phyloP scores from a whole-genome alignment of 2,797 vertebrate genomes.

The Argyrosomus regius region DNA sequence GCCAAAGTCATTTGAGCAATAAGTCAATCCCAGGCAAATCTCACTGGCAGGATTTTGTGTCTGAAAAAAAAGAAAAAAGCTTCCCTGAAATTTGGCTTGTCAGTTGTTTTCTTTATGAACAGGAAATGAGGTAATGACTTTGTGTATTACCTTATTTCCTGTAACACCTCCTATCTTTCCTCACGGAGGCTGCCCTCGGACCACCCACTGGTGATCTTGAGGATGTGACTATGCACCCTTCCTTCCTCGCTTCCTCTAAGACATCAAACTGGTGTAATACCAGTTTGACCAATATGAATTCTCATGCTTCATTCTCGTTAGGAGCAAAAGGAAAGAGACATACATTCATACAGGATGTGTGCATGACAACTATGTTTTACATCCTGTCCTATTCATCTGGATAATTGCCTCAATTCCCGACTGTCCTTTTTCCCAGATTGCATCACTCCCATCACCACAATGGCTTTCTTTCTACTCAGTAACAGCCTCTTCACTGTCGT shows the following conservation, averaged over 20 bases:
- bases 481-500: constrained; percentile 71
- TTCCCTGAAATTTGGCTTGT: not conserved
- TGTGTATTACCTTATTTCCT: constrained; percentile 66
- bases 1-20: constrained; percentile 46
- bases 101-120: constrained; percentile 37
- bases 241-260: constrained; percentile 28
- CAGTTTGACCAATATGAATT: not conserved
- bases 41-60: constrained; percentile 15
- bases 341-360: constrained; percentile 49
- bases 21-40: constrained; percentile 27
- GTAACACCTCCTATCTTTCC: constrained; percentile 52
- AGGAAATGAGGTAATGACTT: constrained; percentile 68
- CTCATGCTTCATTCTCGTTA: not conserved
- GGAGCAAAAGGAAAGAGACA: constrained; percentile 9
- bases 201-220: constrained; percentile 55
- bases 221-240: constrained; percentile 51
- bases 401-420: constrained; percentile 59
- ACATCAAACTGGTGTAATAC: constrained; percentile 3
- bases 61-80: constrained; percentile 1
- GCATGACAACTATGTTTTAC: constrained; percentile 42
- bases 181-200: constrained; percentile 25
- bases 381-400: constrained; percentile 44
- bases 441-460: constrained; percentile 76
- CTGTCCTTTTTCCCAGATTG: constrained; percentile 60
- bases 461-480: constrained; percentile 69